Conservation (phyloP, 1,140 invertebrate species). For the Nilaparvata lugens region DNA sequence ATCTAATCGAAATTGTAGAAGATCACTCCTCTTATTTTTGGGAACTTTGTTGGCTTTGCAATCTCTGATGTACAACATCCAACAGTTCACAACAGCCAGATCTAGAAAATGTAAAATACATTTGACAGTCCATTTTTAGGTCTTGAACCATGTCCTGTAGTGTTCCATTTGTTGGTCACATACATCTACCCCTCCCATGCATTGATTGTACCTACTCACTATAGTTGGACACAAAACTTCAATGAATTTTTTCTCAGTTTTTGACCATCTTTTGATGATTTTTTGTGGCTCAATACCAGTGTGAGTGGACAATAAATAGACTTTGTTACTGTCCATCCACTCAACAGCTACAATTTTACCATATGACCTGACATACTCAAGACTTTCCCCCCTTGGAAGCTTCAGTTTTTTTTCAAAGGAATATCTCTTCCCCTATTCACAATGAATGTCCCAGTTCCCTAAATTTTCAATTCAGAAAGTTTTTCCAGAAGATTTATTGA, state of each 20-base stretch:
- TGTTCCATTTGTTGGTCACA: slow-evolving; percentile 25
- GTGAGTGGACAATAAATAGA: slow-evolving; percentile 13
- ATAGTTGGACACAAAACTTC: slow-evolving; percentile 24
- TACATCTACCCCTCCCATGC: slow-evolving; percentile 32
- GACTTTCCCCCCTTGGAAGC: not conserved
- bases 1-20: not conserved
- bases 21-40: slow-evolving; percentile 1
- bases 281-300: slow-evolving; percentile 7
- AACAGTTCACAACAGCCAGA: slow-evolving; percentile 29
- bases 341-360: slow-evolving; percentile 10
- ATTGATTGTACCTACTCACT: slow-evolving; percentile 29
- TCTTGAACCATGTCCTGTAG: slow-evolving; percentile 28
- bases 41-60: not conserved
- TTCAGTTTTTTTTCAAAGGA: not conserved
- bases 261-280: slow-evolving; percentile 27
- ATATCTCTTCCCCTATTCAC: not conserved
- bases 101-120: slow-evolving; percentile 28
- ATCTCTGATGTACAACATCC: slow-evolving; percentile 20
- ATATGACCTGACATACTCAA: not conserved
- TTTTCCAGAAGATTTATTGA: slow-evolving; percentile 1
- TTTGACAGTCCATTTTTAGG: slow-evolving; percentile 30
- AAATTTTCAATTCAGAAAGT: slow-evolving; percentile 2
- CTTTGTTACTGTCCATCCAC: slow-evolving; percentile 12
- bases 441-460: slow-evolving; percentile 16
- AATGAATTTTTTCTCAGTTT: slow-evolving; percentile 26